These are phyloP conservation scores for Pseudomyrmex concolor DNA, from an alignment of 1,140 invertebrate genomes.

Conservation along the genomic window DNA sequence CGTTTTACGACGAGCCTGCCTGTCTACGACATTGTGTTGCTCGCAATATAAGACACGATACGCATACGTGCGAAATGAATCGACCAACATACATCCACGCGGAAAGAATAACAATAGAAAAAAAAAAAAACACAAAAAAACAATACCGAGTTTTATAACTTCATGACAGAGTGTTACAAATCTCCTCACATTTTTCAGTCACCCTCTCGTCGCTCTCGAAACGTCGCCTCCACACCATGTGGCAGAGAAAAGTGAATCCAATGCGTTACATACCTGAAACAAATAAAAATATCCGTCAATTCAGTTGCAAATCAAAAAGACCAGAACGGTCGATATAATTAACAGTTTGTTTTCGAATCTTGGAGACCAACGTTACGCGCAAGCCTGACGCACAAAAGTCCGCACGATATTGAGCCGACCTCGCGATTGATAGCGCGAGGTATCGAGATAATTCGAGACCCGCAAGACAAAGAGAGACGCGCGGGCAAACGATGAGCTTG, in stretches of 20 bases:
- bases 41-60: no score
- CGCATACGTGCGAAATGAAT: not conserved
- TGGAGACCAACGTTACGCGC: not conserved
- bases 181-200: conserved; percentile 37
- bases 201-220: conserved; percentile 64
- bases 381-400: not conserved
- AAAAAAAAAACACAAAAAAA: not conserved
- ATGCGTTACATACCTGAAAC: conserved; percentile 82
- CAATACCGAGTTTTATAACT: not conserved
- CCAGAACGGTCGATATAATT: conserved; percentile 13
- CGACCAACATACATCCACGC: not conserved
- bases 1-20: conserved; percentile 68
- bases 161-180: conserved; percentile 13
- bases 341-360: not conserved
- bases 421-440: conserved; percentile 44
- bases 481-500: conserved; percentile 35
- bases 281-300: conserved; percentile 63
- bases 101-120: not conserved
- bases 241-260: conserved; percentile 58
- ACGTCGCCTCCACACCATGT: conserved; percentile 54
- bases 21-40: not conserved
- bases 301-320: conserved; percentile 4
- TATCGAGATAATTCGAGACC: conserved; percentile 51
- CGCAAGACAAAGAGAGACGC: conserved; percentile 36
- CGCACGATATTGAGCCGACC: not conserved